These are phyloP conservation scores for Chrysaora quinquecirrha DNA, from an alignment of 30 jellyfish, hydroid and myxozoan species.

Conservation along the genomic window DNA sequence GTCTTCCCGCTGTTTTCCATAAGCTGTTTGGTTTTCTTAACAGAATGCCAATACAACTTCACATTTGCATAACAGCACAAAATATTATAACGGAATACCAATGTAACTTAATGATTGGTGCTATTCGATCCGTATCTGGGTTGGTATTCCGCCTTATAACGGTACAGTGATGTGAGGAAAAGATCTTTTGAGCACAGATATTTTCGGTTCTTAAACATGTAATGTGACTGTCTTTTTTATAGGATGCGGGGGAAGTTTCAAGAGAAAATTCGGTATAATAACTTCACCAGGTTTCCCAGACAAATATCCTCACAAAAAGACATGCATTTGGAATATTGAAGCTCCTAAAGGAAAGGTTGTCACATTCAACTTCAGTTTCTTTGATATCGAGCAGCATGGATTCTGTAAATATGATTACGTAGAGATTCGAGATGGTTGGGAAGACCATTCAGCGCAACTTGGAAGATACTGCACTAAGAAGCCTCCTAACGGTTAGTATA, in stretches of 20 bases:
- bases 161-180: too few species aligned
- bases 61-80: too few species aligned
- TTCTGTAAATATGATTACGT: slow-evolving; percentile 89
- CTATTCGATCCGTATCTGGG: too few species aligned
- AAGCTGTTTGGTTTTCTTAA: too few species aligned
- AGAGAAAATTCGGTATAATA: slow-evolving; percentile 63
- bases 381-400: slow-evolving; percentile 82
- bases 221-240: too few species aligned
- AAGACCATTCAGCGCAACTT: slow-evolving; percentile 70
- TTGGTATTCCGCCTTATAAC: too few species aligned
- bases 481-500: slow-evolving; percentile 78
- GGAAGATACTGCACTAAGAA: slow-evolving; percentile 91
- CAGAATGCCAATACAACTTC: too few species aligned
- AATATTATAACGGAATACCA: too few species aligned
- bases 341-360: slow-evolving; percentile 81
- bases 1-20: too few species aligned
- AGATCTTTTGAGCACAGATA: too few species aligned
- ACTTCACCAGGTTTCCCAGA: slow-evolving; percentile 86
- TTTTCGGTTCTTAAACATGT: too few species aligned
- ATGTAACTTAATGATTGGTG: too few species aligned
- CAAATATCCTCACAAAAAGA: slow-evolving; percentile 83
- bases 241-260: slow-evolving; percentile 87
- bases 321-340: slow-evolving; percentile 90
- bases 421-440: slow-evolving; percentile 96
- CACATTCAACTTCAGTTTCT: slow-evolving; percentile 54